Conservation (phyloP, 1,140 invertebrate species). For the Bombus confusus region DNA sequence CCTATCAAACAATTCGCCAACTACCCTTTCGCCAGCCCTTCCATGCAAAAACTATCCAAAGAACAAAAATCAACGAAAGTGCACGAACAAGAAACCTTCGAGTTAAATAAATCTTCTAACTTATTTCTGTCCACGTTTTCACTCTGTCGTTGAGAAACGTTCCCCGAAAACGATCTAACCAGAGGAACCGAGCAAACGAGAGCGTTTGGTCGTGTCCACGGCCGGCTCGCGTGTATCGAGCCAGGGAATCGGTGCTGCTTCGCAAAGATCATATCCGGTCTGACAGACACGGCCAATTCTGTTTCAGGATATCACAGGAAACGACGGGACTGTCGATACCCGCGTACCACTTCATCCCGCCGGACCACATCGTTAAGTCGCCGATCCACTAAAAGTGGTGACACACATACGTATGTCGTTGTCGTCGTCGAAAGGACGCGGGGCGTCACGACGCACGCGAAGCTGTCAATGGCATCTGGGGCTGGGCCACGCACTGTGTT, state of each 20-base stretch:
- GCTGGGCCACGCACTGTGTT: constrained; percentile 74
- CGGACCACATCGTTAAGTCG: constrained; percentile 95
- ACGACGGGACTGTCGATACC: constrained; percentile 93
- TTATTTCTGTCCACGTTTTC: no score
- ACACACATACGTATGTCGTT: constrained; percentile 71
- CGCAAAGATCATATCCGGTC: constrained; percentile 13
- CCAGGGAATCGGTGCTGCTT: not conserved
- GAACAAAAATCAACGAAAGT: not conserved
- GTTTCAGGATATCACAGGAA: constrained; percentile 95
- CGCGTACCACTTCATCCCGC: constrained; percentile 94
- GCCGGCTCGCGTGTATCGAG: not conserved
- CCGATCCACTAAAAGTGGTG: constrained; percentile 90
- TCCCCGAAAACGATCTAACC: no score
- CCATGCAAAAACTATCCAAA: not conserved
- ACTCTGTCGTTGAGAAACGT: no score
- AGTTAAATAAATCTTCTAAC: not conserved
- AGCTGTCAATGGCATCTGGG: constrained; percentile 71
- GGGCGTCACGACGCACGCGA: constrained; percentile 65
- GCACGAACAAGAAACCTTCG: no score
- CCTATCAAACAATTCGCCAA: not conserved
- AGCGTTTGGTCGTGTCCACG: not conserved
- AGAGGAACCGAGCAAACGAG: not conserved
- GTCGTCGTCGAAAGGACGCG: constrained; percentile 69
- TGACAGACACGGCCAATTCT: constrained; percentile 68
- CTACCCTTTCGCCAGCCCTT: no score